Evolutionary conservation across 1,140 invertebrate genomes (phyloP), one percentile per base, ranked within the genome.

Genomic region (Campoletis sonorensis): DNA sequence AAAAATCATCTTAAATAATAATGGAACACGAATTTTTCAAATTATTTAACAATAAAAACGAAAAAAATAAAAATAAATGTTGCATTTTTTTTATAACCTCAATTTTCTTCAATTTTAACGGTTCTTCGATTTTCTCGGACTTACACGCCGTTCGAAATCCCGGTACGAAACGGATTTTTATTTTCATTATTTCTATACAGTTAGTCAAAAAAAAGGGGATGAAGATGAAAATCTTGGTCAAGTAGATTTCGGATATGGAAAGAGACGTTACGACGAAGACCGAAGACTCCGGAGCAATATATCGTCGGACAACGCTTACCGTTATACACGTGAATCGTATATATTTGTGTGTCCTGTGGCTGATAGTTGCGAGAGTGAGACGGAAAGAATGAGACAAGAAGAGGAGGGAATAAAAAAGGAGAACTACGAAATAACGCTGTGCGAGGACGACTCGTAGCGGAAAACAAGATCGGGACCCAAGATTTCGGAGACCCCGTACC

Each of bases 251-350:
- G 49, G 84, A 80, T 72, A 71, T 70, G 82, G 80, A 85, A 79
- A 84, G 84, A 85, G 84, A 83, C 51, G 79, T 85, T 81, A 84
- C 54, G 71, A 81, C 71, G 77, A 75, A 82, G 70, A 23, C 58
- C 79, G 70, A 67, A 33, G 61, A 33, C 70, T 54, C 82, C 51
- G 80, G 58, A 80, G 82, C 82, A 85, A 85, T 85, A 85, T 85
- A 85, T 85, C 82, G 78, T 78, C 79, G 76, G 84, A 85, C 83
- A 80, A 77, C 21, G 40, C 64, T 77, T 72, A 80, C 83, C 84
- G 83, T 84, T 85, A 85, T 40, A 37, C n/a, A n/a, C 76, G n/a
- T 23, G 33, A 67, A 67, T 78, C 49, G 33, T 78, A 64, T 58
- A 54, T n/a, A n/a, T n/a, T n/a, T n/a, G n/a, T 64, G 71, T 82